Evolutionary conservation across 2,113 vertebrate species (phyloP).

Genomic region (Oxygymnocypris stewartii): DNA sequence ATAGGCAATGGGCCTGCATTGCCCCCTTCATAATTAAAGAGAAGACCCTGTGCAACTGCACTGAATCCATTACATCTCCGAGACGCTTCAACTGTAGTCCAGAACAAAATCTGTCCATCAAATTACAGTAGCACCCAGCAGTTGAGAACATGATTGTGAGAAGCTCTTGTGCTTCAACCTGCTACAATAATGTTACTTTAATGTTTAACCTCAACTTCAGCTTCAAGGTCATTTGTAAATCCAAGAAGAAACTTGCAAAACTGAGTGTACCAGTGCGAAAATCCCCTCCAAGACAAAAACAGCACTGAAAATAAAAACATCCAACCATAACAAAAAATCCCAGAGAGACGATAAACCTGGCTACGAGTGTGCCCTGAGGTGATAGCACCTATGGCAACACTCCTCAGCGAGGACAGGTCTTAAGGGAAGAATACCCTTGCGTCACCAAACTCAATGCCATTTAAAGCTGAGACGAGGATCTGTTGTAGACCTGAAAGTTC

Average conservation of each 20-base stretch:
- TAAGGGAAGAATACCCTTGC: constrained; percentile 39
- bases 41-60: constrained; percentile 1
- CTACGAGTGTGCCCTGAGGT: constrained; percentile 33
- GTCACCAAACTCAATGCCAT: neutral
- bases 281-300: constrained; percentile 3
- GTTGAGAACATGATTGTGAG: neutral
- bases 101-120: neutral
- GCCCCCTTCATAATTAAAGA: constrained; percentile 18
- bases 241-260: neutral
- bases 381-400: constrained; percentile 43
- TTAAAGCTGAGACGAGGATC: constrained; percentile 68
- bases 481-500: constrained; percentile 85
- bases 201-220: neutral
- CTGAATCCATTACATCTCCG: neutral
- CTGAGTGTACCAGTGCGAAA: neutral
- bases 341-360: constrained; percentile 35
- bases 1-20: constrained; percentile 29
- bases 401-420: constrained; percentile 51
- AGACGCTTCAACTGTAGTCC: neutral
- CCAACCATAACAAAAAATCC: constrained; percentile 14
- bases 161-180: neutral
- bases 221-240: neutral
- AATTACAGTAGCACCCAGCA: neutral
- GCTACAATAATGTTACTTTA: neutral
- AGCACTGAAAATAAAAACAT: constrained; percentile 27